phyloP scores from a whole-genome alignment of 2,888 invertebrate species.

The Dioctria linearis region DNA sequence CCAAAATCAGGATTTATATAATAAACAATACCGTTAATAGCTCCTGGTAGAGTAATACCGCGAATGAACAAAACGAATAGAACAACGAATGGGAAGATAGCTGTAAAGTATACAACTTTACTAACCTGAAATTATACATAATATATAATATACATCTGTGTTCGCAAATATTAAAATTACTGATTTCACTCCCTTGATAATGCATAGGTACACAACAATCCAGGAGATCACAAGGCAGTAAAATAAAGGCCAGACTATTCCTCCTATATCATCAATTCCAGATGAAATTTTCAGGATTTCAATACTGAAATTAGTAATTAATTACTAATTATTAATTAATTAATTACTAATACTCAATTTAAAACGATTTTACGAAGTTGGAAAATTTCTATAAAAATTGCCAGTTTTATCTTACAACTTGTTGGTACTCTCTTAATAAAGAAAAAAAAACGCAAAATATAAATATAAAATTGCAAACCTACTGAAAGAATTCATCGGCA shows the following conservation, averaged over 20 bases:
- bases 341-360: no score
- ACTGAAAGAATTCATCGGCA: conserved; percentile 90
- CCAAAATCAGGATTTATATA: conserved; percentile 86
- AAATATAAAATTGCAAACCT: conserved; percentile 64
- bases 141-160: conserved; percentile 72
- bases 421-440: no score
- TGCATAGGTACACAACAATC: conserved; percentile 86
- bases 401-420: no score
- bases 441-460: no score
- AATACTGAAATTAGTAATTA: conserved; percentile 74
- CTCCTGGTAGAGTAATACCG: conserved; percentile 86
- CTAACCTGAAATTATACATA: conserved; percentile 75
- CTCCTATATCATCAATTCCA: conserved; percentile 82
- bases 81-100: conserved; percentile 85
- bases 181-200: conserved; percentile 89
- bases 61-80: conserved; percentile 81
- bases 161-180: conserved; percentile 60
- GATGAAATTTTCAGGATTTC: conserved; percentile 84
- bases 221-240: conserved; percentile 83
- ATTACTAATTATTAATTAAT: no score
- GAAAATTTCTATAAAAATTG: no score
- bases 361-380: no score
- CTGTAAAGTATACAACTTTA: conserved; percentile 85
- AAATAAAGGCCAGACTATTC: conserved; percentile 86
- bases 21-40: conserved; percentile 81